phyloP scores from a whole-genome alignment of 1,140 invertebrate genomes.

The Cydia pomonella region DNA sequence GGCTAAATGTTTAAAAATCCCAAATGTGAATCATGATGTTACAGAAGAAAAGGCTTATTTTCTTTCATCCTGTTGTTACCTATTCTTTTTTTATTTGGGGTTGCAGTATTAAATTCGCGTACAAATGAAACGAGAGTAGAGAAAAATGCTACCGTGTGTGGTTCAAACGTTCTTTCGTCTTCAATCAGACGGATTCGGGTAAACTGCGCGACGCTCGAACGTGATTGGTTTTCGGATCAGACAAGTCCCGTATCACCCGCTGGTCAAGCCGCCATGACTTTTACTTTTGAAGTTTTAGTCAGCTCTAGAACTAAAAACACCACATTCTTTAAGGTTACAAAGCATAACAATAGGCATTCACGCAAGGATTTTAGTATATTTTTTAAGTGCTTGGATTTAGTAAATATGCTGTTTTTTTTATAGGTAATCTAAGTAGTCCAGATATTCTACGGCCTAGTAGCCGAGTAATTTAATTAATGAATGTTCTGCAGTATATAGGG shows the following conservation, averaged over 20 bases:
- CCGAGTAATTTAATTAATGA: too few species aligned
- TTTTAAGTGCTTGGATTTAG: too few species aligned
- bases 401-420: too few species aligned
- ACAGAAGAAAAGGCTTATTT: slow-evolving; percentile 25
- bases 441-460: too few species aligned
- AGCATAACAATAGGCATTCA: too few species aligned
- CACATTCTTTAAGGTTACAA: too few species aligned
- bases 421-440: too few species aligned
- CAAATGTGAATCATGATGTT: slow-evolving; percentile 41
- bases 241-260: neutral
- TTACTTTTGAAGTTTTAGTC: neutral
- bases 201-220: slow-evolving; percentile 33
- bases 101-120: slow-evolving; percentile 28
- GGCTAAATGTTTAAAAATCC: slow-evolving; percentile 44
- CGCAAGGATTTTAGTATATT: too few species aligned
- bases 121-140: slow-evolving; percentile 31
- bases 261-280: neutral
- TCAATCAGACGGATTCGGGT: slow-evolving; percentile 34
- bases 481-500: too few species aligned
- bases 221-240: slow-evolving; percentile 33
- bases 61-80: slow-evolving; percentile 24
- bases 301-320: neutral
- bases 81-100: slow-evolving; percentile 23
- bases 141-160: slow-evolving; percentile 22
- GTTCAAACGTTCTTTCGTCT: slow-evolving; percentile 32